A percentile compares a stretch with the other conserved stretches of the same genome.
phyloP scores from a whole-genome alignment of 2,888 invertebrate species.

The Miltochrista miniata region DNA sequence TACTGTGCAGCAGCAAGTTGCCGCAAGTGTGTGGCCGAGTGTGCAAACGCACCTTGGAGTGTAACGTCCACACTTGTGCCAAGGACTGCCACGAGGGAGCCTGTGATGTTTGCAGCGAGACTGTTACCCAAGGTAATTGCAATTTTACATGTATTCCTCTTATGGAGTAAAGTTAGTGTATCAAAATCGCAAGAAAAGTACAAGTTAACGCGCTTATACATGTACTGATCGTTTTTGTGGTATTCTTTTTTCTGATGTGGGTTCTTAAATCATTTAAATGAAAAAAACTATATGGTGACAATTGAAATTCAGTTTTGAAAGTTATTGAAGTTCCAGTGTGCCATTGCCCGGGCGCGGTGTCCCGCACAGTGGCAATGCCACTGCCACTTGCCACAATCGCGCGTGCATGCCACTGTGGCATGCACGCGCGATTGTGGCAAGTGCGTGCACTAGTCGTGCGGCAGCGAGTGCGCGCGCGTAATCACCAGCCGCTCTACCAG shows the following conservation, averaged over 20 bases:
- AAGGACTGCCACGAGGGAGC: slow-evolving; percentile 90
- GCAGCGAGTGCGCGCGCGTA: slow-evolving; percentile 41
- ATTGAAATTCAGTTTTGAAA: too few species aligned
- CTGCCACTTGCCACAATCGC: slow-evolving; percentile 90
- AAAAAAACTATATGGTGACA: too few species aligned
- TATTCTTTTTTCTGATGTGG: too few species aligned
- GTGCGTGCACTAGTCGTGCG: too few species aligned
- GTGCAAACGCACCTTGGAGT: slow-evolving; percentile 90
- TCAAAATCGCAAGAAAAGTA: too few species aligned
- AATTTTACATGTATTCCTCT: background rate
- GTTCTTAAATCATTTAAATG: too few species aligned
- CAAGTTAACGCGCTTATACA: too few species aligned
- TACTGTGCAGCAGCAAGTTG: slow-evolving; percentile 89
- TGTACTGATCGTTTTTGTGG: too few species aligned
- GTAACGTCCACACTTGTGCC: slow-evolving; percentile 89
- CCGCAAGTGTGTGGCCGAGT: slow-evolving; percentile 88
- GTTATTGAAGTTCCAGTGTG: too few species aligned
- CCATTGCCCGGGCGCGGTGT: slow-evolving; percentile 57
- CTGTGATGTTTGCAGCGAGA: slow-evolving; percentile 88
- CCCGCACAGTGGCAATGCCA: slow-evolving; percentile 82
- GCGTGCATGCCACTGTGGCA: slow-evolving; percentile 93
- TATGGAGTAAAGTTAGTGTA: too few species aligned
- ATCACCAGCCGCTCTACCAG: too few species aligned
- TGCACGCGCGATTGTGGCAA: slow-evolving; percentile 97
- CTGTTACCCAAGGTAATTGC: slow-evolving; percentile 85